Percentiles rank a stretch among this genome's conserved stretches.
Evolutionary conservation across 2,797 vertebrate species (phyloP).

Genomic region (Bovichtus variegatus): DNA sequence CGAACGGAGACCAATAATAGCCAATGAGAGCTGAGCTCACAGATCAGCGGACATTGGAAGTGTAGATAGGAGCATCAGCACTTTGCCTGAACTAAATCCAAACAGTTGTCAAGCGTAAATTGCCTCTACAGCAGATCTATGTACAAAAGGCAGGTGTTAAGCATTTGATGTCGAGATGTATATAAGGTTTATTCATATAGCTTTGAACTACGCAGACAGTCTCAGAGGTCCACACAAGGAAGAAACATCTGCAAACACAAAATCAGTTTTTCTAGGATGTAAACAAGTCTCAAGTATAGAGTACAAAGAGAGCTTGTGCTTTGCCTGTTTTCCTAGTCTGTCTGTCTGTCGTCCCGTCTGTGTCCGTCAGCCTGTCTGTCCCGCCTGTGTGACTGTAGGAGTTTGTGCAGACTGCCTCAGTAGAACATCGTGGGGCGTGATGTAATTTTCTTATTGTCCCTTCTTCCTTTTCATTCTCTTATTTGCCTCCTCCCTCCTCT

Average conservation of each 20-base stretch:
- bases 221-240: background rate
- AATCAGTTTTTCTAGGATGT: background rate
- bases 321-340: slow-evolving; percentile 24
- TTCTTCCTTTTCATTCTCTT: slow-evolving; percentile 43
- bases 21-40: background rate
- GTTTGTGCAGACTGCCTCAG: slow-evolving; percentile 23
- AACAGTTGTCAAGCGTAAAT: background rate
- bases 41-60: background rate
- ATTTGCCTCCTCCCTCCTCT: slow-evolving; percentile 53
- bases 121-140: background rate
- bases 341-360: slow-evolving; percentile 2
- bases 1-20: too few relatives aligned
- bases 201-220: background rate
- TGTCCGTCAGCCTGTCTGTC: background rate
- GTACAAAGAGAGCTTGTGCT: slow-evolving; percentile 7
- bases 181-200: slow-evolving; percentile 1
- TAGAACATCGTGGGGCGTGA: slow-evolving; percentile 21
- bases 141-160: slow-evolving; percentile 1
- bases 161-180: background rate
- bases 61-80: background rate
- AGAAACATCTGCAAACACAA: background rate
- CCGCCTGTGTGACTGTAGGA: slow-evolving; percentile 17
- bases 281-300: background rate
- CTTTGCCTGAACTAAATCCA: background rate
- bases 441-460: slow-evolving; percentile 54